Base-by-base conservation (phyloP, 2,113 vertebrate genomes). In the Psammodynastes pulverulentus region DNA sequence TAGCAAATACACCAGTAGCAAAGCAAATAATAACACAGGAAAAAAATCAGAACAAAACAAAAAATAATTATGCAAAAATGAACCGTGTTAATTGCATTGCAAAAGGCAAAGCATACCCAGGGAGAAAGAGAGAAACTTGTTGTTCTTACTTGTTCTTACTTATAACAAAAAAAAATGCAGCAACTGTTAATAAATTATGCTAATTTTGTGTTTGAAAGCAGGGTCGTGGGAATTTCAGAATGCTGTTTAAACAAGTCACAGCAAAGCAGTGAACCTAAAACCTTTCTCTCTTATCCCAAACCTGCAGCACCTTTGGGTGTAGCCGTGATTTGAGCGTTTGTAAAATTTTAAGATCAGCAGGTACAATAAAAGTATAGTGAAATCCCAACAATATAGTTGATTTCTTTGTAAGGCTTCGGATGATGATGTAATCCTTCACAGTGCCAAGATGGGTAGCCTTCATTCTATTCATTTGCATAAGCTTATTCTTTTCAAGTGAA, bases 141-240 rank as follows among this genome's bases (percentile, higher is more conserved):
- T 79, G 67, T 79, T 93, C 94, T 90, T 90, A 92, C 93, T 94
- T 87, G 90, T 79, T 43, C 17, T 24, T 4, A 52, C 48, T 51
- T 0, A 0, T 0, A 58, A 91, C 79, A 92, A 92, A 17, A n/a
- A n/a, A 79, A 52, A 79, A 54, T 93, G 94, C 39, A 84, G 6
- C 52, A 29, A 84, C 62, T 90, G 17, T 93, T 90, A 91, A 52
- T 95, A 95, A 94, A 94, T 91, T 89, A 45, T 91, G 92, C 48
- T 86, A 93, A 58, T 49, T 6, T 13, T 62, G 13, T 54, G 53
- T 84, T 92, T 95, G 90, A 93, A 94, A 94, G 34, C 72, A 21
- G 91, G 67, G 24, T 52, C 9, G 43, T 43, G 26, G 39, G n/a
- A 21, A n/a, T 53, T 86, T 94, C 72, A 93, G 90, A 21, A 86